Base-by-base conservation (phyloP, 2,797 vertebrate species). In the Halcyon smyrnensis region DNA sequence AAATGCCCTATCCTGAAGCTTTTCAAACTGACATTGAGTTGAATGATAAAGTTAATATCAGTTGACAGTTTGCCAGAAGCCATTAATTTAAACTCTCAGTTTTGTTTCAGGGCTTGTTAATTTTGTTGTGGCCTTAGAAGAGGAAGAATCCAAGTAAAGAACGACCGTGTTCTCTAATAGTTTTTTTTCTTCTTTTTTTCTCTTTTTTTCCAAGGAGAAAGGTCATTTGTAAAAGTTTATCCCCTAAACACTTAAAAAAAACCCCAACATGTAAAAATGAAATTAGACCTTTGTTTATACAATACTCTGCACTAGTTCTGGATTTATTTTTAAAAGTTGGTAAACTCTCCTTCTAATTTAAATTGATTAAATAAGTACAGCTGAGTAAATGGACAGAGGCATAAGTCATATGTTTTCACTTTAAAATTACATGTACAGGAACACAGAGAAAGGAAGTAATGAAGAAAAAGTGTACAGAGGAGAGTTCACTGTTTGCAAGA, bases 351-450 rank as follows among this genome's bases (percentile, higher is more conserved):
- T 97, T 97, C 81, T 77, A 97, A 96, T 96, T 97, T 96, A 97
- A 97, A 97, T 98, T 97, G 95, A 97, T 96, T 98, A 98, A 98
- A 96, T 97, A 97, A 91, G 77, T 97, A 93, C 97, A 98, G 97
- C 98, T 98, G 97, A 98, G 84, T 97, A 97, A 97, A 97, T 96
- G 94, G 87, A 88, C 36, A 37, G 71, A 75, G 70, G 28, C 75
- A 68, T 46, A 46, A 36, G 68, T 92, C 93, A 89, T 97, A 87
- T 97, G 96, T 96, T 98, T 98, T 89, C 96, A 97, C 87, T 98
- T 98, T 97, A 96, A 96, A 96, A 93, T 95, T 96, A 95, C 76
- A 83, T 84, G 67, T 93, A 87, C 57, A 97, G 80, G 71, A 95
- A 87, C 78, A 92, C 45, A 81, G 83, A 87, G 83, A 85, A 91